A percentile compares a stretch with the other conserved stretches of the same genome.
Evolutionary conservation across 2,797 vertebrate genomes (phyloP).

Genomic region (Rallus crepitans): DNA sequence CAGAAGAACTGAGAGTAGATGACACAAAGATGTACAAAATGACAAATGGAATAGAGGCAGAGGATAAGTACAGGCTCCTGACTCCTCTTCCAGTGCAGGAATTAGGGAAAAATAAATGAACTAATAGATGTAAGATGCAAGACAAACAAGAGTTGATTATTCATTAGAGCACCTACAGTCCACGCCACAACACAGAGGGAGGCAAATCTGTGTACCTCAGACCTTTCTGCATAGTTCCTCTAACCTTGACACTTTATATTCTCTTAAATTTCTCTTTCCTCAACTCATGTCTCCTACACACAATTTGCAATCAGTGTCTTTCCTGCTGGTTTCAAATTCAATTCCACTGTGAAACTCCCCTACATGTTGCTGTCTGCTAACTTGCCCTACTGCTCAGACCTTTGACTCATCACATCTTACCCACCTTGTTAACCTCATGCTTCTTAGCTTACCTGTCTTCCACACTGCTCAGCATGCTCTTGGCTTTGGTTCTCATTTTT

Average conservation of each 20-base stretch:
- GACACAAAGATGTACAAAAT: not conserved
- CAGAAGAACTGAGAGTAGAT: not conserved
- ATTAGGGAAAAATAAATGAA: not conserved
- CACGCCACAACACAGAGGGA: not conserved
- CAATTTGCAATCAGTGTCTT: not conserved
- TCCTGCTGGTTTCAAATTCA: not conserved
- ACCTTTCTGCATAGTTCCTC: not conserved
- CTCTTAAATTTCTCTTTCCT: not conserved
- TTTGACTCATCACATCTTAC: not conserved
- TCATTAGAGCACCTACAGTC: not conserved
- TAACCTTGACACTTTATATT: not conserved
- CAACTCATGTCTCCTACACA: fast-evolving
- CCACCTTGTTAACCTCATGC: not conserved
- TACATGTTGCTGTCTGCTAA: not conserved
- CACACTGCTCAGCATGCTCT: not conserved
- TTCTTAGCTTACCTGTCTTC: not conserved
- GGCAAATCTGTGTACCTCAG: not conserved
- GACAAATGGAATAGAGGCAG: not conserved
- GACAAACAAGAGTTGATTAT: not conserved
- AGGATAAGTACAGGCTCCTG: not conserved
- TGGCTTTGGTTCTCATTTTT: not conserved
- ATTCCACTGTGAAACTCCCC: not conserved
- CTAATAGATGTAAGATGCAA: not conserved
- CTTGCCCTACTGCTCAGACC: not conserved
- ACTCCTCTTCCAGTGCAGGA: not conserved